Conservation (phyloP, 2,797 vertebrate species). For the Sebastes taczanowskii region DNA sequence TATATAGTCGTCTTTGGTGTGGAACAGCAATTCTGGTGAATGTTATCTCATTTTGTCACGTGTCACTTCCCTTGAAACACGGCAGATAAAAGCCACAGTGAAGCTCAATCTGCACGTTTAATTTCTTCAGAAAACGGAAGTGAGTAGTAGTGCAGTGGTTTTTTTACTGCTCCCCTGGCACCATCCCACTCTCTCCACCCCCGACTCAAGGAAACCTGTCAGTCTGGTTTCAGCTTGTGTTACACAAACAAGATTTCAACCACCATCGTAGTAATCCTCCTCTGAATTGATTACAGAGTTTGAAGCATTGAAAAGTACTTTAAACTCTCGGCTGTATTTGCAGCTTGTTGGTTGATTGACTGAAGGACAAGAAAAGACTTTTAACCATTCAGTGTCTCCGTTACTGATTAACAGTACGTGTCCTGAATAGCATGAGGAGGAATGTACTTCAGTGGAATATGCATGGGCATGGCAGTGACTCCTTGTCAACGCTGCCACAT, state of each 20-base stretch:
- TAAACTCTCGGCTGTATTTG: background rate
- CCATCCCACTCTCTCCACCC: conserved; percentile 60
- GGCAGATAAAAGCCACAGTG: background rate
- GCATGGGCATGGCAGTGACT: background rate
- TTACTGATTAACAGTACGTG: conserved; percentile 59
- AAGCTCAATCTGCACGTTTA: background rate
- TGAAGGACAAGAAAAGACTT: background rate
- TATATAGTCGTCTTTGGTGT: background rate
- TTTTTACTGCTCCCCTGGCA: conserved; percentile 8
- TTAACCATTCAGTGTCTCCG: background rate
- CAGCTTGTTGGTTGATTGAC: background rate
- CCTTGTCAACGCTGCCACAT: background rate
- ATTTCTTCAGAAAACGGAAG: conserved; percentile 41
- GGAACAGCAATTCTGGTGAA: background rate
- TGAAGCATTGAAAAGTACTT: background rate
- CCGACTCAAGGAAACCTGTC: conserved; percentile 73
- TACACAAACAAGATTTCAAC: conserved; percentile 50
- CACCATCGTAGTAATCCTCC: background rate
- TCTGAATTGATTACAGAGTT: conserved; percentile 18
- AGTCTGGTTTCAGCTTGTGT: conserved; percentile 70
- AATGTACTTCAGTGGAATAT: conserved; percentile 30
- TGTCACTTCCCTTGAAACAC: background rate
- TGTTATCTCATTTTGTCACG: background rate
- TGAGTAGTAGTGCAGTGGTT: background rate
- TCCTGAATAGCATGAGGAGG: conserved; percentile 10